Base-by-base conservation (phyloP, 2,797 vertebrate genomes). In the Mormyrus hasselquistii region DNA sequence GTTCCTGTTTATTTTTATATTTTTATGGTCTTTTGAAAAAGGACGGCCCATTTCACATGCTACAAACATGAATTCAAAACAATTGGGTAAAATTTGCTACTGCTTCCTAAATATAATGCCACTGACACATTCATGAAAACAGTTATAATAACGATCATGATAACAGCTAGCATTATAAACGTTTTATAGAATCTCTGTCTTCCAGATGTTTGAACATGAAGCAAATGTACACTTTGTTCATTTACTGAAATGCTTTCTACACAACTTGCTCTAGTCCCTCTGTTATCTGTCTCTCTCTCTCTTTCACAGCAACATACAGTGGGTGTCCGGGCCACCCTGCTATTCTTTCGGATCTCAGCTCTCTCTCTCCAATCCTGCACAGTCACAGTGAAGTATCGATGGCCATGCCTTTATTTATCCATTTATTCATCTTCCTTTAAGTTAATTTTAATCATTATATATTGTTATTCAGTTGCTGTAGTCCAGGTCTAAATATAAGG, bases 141-240 rank as follows among this genome's bases (percentile, higher is more conserved):
- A 88, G 73, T 87, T 90, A 91, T 90, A 91, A 93, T 90, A 90
- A 92, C 93, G 94, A 94, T 93, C 91, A 92, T 94, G 92, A 93
- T 95, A 93, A 92, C 34, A 25, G 90, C 90, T 92, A 92, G 93
- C 94, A 95, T 93, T 93, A 90, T 94, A 93, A 95, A 95, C 88
- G 86, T 89, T 85, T 82, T 89, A 62, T 88, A 91, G 94, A 96
- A 95, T 95, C 95, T 95, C 91, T 88, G 96, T 96, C 96, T 96
- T 97, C 96, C 96, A 95, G 93, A 94, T 93, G 94, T 94, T 89
- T 87, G 50, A 41, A 79, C 19, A 87, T 76, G 89, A 87, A 87
- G 25, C 55, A 93, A 95, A 94, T 91, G 86, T 79, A 93, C 16
- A 87, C 47, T 89, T 90, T 88, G 62, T 87, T 89, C 57, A 44